Conservation (phyloP, 1,140 invertebrate genomes). For the Adoxophyes honmai region DNA sequence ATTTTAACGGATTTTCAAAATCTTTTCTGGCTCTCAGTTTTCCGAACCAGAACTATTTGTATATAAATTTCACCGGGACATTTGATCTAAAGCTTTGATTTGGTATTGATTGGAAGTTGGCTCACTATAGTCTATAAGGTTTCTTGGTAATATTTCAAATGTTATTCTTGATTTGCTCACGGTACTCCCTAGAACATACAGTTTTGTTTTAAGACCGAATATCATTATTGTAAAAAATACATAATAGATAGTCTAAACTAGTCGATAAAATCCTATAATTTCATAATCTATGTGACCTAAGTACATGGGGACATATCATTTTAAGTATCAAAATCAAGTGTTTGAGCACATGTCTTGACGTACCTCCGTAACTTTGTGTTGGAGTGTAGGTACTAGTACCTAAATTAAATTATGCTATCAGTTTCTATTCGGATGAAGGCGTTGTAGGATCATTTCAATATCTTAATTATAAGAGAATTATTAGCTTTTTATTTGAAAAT, state of each 20-base stretch:
- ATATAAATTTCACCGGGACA: conserved; percentile 17
- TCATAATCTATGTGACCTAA: conserved; percentile 47
- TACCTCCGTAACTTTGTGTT: conserved; percentile 7
- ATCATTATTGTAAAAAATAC: conserved; percentile 26
- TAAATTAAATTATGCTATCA: conserved; percentile 13
- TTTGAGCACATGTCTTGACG: conserved; percentile 1
- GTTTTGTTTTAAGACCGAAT: conserved; percentile 25
- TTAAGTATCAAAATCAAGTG: conserved; percentile 24
- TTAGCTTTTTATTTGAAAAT: conserved; percentile 32
- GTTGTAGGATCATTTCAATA: conserved; percentile 41
- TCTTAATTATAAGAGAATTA: conserved; percentile 31
- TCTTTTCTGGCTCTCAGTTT: background rate
- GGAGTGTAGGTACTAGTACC: too few relatives aligned
- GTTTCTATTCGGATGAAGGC: conserved; percentile 44
- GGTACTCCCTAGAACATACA: conserved; percentile 44
- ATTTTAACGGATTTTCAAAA: background rate
- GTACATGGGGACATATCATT: conserved; percentile 54
- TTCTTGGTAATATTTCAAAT: conserved; percentile 21
- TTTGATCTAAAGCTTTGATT: conserved; percentile 71
- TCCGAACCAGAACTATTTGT: background rate
- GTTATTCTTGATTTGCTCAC: conserved; percentile 41
- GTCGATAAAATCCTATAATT: conserved; percentile 46
- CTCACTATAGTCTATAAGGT: conserved; percentile 40
- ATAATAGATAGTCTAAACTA: conserved; percentile 29
- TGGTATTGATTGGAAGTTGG: conserved; percentile 64